Conservation (phyloP, 2,888 invertebrate species). For the Drosophila longiperda region DNA sequence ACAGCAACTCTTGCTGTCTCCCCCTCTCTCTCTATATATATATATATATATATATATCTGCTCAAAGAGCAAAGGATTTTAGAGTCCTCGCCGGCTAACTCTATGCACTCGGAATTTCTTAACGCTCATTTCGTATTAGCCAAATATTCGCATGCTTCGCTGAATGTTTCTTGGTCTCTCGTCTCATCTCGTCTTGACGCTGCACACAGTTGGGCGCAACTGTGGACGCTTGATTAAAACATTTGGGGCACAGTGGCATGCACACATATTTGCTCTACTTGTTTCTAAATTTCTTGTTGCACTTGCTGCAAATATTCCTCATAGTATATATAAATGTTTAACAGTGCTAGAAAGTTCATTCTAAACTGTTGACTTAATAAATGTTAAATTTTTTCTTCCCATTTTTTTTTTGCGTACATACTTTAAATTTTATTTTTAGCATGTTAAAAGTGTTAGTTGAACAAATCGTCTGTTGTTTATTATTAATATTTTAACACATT, state of each 20-base stretch:
- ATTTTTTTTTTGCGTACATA: background rate
- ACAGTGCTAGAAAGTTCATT: background rate
- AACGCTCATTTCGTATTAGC: conserved; percentile 77
- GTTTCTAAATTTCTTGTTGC: background rate
- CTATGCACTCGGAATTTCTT: conserved; percentile 76
- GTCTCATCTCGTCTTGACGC: background rate
- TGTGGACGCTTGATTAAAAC: conserved; percentile 51
- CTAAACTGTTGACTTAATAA: background rate
- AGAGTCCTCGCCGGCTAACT: conserved; percentile 43
- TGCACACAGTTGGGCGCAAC: conserved; percentile 29
- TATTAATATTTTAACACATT: no score
- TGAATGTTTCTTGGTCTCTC: conserved; percentile 54
- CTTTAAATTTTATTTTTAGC: background rate
- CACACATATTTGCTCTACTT: background rate
- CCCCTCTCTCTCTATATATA: background rate
- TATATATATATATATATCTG: background rate
- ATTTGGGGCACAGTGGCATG: conserved; percentile 48
- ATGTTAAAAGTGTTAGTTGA: background rate
- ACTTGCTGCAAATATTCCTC: background rate
- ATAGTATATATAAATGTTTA: background rate
- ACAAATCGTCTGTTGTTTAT: background rate
- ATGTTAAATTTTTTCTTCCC: background rate
- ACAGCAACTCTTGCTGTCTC: conserved; percentile 13
- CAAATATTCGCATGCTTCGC: conserved; percentile 77
- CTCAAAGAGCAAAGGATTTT: background rate